phyloP scores from a whole-genome alignment of 2,113 vertebrate species.

The Scomber scombrus region DNA sequence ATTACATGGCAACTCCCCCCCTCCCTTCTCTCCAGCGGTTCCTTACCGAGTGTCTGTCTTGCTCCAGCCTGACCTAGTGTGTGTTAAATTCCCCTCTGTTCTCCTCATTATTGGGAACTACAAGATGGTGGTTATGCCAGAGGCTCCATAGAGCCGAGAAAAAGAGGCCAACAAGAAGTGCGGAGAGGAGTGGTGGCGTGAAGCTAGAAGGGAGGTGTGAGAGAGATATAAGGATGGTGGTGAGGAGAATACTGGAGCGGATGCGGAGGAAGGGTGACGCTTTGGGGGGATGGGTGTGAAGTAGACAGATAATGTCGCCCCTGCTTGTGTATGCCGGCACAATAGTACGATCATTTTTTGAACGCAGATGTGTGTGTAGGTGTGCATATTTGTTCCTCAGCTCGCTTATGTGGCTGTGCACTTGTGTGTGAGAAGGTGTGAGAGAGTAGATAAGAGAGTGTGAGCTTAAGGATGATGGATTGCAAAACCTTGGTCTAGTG shows the following conservation, averaged over 20 bases:
- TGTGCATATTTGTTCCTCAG: slow-evolving; percentile 64
- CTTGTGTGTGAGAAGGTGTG: slow-evolving; percentile 52
- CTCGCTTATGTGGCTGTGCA: slow-evolving; percentile 45
- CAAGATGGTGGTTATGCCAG: slow-evolving; percentile 74
- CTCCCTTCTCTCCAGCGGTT: slow-evolving; percentile 23
- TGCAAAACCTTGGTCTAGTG: slow-evolving; percentile 79
- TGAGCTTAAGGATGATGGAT: slow-evolving; percentile 78
- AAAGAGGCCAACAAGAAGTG: slow-evolving; percentile 67
- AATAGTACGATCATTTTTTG: slow-evolving; percentile 56
- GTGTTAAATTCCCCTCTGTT: slow-evolving; percentile 60
- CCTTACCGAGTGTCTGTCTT: slow-evolving; percentile 58
- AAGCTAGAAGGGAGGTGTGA: slow-evolving; percentile 66
- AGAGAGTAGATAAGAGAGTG: slow-evolving; percentile 70
- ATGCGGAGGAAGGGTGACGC: slow-evolving; percentile 70
- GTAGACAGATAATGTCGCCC: slow-evolving; percentile 71
- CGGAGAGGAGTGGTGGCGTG: slow-evolving; percentile 46
- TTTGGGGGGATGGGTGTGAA: slow-evolving; percentile 61
- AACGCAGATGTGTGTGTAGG: slow-evolving; percentile 69
- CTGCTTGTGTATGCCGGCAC: slow-evolving; percentile 60
- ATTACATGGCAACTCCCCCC: slow-evolving; percentile 50
- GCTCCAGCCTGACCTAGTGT: slow-evolving; percentile 56
- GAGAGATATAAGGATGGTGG: slow-evolving; percentile 52
- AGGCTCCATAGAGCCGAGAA: slow-evolving; percentile 49
- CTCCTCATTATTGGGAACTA: slow-evolving; percentile 65
- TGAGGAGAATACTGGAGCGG: slow-evolving; percentile 50